These are phyloP conservation scores for Menura novaehollandiae DNA, from an alignment of 2,113 vertebrate genomes.

Conservation along the genomic window DNA sequence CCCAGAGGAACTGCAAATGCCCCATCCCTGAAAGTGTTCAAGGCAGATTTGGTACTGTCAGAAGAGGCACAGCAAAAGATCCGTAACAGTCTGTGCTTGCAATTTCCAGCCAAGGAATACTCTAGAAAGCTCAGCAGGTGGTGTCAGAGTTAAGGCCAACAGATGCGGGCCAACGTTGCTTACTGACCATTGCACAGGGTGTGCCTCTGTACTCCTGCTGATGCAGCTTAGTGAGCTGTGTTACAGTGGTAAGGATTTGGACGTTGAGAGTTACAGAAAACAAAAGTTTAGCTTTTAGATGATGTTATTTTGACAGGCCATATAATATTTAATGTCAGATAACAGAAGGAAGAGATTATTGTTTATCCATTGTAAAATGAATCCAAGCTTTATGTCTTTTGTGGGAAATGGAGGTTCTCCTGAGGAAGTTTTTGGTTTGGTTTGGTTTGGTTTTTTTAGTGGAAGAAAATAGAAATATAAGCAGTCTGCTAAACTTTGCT, in stretches of 20 bases:
- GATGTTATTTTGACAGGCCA: background rate
- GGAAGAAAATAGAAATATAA: background rate
- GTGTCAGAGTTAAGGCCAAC: background rate
- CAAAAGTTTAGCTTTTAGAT: background rate
- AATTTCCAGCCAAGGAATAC: background rate
- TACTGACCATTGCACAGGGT: background rate
- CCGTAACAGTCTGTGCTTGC: rapidly evolving
- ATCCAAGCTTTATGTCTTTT: background rate
- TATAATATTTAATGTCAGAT: background rate
- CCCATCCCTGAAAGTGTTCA: background rate
- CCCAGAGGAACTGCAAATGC: background rate
- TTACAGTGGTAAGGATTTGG: background rate
- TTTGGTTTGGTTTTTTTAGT: background rate
- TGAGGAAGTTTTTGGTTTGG: background rate
- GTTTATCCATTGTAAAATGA: background rate
- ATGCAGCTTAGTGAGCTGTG: background rate
- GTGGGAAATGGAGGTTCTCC: background rate
- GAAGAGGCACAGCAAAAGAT: background rate
- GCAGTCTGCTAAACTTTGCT: background rate
- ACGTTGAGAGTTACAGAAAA: background rate
- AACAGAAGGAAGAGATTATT: background rate
- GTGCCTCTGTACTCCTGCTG: background rate
- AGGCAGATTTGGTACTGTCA: background rate
- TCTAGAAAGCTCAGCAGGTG: background rate
- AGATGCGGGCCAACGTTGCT: background rate